Conservation (phyloP, 2,113 vertebrate genomes). For the Montifringilla adamsi region DNA sequence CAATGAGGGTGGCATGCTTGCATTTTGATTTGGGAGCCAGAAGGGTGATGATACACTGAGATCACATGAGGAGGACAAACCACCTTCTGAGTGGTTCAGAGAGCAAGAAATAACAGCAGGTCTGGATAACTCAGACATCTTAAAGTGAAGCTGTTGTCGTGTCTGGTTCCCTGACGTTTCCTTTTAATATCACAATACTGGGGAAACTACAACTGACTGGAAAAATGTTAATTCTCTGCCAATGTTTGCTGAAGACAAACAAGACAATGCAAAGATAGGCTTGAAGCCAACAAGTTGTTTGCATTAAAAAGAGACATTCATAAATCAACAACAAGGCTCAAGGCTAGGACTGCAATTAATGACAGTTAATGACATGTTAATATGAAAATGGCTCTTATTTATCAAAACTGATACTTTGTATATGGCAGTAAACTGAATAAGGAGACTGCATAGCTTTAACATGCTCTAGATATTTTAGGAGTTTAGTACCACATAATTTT, state of each 20-base stretch:
- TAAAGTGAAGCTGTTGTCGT: background rate
- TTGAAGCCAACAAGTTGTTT: background rate
- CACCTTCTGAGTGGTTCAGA: background rate
- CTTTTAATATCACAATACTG: background rate
- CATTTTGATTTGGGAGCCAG: background rate
- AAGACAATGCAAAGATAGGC: background rate
- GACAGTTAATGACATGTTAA: background rate
- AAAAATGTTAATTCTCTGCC: constrained; percentile 18
- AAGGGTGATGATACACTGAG: background rate
- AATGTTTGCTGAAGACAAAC: background rate
- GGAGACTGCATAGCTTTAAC: background rate
- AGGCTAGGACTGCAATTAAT: background rate
- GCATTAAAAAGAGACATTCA: background rate
- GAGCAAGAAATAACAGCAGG: background rate
- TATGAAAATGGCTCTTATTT: background rate
- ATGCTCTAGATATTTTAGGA: background rate
- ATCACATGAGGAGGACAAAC: background rate
- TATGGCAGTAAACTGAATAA: background rate
- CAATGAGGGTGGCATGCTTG: background rate
- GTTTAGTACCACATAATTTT: background rate
- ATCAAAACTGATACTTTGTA: background rate
- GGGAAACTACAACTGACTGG: background rate
- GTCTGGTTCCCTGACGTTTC: background rate
- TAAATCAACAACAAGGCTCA: background rate
- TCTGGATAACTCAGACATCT: background rate